Evolutionary conservation across 1,140 invertebrate genomes (phyloP).

Genomic region (Subanguina moxae): DNA sequence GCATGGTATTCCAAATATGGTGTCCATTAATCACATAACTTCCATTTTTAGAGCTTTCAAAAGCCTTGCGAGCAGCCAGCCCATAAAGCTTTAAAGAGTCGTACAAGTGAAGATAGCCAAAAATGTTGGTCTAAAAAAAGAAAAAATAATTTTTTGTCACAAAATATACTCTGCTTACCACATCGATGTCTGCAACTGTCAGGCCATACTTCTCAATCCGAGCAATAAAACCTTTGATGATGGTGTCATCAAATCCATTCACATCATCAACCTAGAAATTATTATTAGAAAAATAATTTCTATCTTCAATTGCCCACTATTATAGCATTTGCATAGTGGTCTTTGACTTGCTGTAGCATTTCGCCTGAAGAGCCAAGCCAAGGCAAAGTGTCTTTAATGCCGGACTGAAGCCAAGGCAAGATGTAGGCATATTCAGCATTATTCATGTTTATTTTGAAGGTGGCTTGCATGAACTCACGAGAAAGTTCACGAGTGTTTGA

Average conservation of each 20-base stretch:
- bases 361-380: conserved; percentile 55
- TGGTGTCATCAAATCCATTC: conserved; percentile 54
- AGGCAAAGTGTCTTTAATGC: conserved; percentile 56
- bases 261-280: conserved; percentile 54
- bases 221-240: conserved; percentile 43
- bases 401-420: conserved; percentile 56
- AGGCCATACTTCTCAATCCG: conserved; percentile 47
- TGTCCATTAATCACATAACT: neutral
- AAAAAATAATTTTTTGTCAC: too few relatives aligned
- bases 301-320: conserved; percentile 38
- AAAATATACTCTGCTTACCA: too few relatives aligned
- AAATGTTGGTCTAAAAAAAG: conserved; percentile 55
- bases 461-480: conserved; percentile 56
- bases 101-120: conserved; percentile 53
- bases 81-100: conserved; percentile 54
- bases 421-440: conserved; percentile 54
- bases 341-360: conserved; percentile 58
- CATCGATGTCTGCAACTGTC: conserved; percentile 46
- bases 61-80: conserved; percentile 45
- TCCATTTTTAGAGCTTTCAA: too few relatives aligned
- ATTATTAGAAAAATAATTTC: neutral
- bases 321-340: conserved; percentile 56
- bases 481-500: conserved; percentile 55
- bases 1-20: neutral
- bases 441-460: conserved; percentile 45